These are phyloP conservation scores for Hyperoodon ampullatus DNA, from an alignment of 2,113 vertebrate genomes.

Conservation along the genomic window DNA sequence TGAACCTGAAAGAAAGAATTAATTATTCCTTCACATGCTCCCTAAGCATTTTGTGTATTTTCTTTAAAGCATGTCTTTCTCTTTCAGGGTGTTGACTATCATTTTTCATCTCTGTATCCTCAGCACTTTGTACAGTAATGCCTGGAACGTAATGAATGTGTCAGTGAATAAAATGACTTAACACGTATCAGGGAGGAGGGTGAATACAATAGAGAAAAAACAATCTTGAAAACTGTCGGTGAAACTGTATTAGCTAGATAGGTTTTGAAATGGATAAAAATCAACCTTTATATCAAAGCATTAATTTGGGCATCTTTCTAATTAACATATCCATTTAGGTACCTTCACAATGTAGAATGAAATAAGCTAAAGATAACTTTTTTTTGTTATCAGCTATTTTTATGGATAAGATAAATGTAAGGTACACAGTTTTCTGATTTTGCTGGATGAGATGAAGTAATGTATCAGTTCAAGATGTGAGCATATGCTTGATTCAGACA, in stretches of 20 bases:
- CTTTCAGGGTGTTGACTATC: background rate
- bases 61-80: background rate
- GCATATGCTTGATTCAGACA: background rate
- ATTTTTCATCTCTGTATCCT: background rate
- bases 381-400: background rate
- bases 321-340: background rate
- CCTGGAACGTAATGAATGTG: background rate
- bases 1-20: background rate
- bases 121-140: background rate
- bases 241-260: background rate
- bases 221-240: background rate
- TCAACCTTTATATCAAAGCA: background rate
- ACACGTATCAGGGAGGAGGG: background rate
- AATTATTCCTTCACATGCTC: background rate
- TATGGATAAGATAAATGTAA: background rate
- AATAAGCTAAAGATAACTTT: background rate
- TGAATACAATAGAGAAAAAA: background rate
- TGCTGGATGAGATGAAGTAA: background rate
- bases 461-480: background rate
- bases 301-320: conserved; percentile 3
- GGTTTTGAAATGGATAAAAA: conserved; percentile 24
- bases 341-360: background rate
- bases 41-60: background rate
- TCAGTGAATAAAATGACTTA: background rate
- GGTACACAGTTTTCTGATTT: background rate